phyloP scores from a whole-genome alignment of 2,113 vertebrate species.

The Ia io region DNA sequence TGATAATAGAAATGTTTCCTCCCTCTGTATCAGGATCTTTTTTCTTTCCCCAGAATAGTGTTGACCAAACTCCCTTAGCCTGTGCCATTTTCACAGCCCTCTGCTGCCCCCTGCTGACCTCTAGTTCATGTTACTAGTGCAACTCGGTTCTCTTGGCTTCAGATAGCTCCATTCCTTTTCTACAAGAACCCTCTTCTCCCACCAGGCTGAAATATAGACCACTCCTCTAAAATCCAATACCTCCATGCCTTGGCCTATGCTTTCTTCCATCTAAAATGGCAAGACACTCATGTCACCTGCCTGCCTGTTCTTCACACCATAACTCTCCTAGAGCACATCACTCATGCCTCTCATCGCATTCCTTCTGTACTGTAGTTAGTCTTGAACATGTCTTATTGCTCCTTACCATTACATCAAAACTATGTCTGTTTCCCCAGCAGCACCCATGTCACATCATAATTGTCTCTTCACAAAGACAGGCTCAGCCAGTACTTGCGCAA shows the following conservation, averaged over 20 bases:
- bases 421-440: background rate
- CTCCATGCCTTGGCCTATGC: background rate
- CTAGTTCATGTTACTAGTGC: background rate
- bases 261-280: background rate
- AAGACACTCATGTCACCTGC: too few relatives aligned
- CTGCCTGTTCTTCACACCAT: background rate
- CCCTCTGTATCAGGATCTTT: background rate
- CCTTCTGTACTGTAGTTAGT: background rate
- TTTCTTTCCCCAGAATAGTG: background rate
- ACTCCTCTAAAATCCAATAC: background rate
- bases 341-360: background rate
- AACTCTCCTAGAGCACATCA: background rate
- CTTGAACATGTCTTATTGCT: background rate
- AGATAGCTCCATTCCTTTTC: background rate
- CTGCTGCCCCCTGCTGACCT: slow-evolving; percentile 66
- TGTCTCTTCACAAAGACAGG: background rate
- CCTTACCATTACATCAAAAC: background rate
- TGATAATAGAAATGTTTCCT: background rate
- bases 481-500: background rate
- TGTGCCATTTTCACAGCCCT: slow-evolving; percentile 26
- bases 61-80: too few relatives aligned
- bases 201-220: background rate
- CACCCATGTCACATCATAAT: background rate
- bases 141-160: background rate
- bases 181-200: background rate